Evolutionary conservation across 2,113 vertebrate species (phyloP), one percentile per base, ranked within the genome.

Genomic region (Albula glossodonta): DNA sequence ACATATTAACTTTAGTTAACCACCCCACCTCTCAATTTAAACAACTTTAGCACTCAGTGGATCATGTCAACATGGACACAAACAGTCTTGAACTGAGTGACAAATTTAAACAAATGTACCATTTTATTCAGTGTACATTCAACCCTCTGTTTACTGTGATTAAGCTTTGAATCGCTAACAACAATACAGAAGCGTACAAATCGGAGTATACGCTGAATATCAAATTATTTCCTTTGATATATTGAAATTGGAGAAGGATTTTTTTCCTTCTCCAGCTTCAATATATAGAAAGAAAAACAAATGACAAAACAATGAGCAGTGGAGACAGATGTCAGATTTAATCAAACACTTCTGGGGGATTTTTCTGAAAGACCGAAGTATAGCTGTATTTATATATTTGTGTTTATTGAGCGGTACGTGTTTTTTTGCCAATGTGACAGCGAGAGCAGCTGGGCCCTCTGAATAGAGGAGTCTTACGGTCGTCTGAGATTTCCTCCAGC

Each of bases 341-440:
- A 79, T 31, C 52, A 85, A 50, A 51, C 41, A 49, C 74, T 49
- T 78, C 78, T 49, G 12, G 10, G 31, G 15, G 83, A 78, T 15
- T 52, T 19, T 57, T 80, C n/a, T 48, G 51, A 80, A 80, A 50
- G 77, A 15, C 17, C 11, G 53, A 74, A n/a, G 60, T 57, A 22
- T 49, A 41, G 15, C 41, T 78, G 41, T 50, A 52, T 80, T 79
- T 80, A 31, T 74, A 74, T 74, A 74, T 74, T 74, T 74, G 41
- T 60, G 74, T 80, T 79, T 80, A 57, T 57, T 57, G 78, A 7
- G 51, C 49, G 84, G 53, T 85, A 17, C 50, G 74, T 80, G 17
- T 66, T 63, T 63, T 85, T 78, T 52, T 51, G 13, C 31, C 52
- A 85, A 7, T 79, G 77, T 85, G 84, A 79, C 84, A 50, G 77